These are phyloP conservation scores for Cyaniris semiargus DNA, from an alignment of 2,888 invertebrate species.

Conservation along the genomic window DNA sequence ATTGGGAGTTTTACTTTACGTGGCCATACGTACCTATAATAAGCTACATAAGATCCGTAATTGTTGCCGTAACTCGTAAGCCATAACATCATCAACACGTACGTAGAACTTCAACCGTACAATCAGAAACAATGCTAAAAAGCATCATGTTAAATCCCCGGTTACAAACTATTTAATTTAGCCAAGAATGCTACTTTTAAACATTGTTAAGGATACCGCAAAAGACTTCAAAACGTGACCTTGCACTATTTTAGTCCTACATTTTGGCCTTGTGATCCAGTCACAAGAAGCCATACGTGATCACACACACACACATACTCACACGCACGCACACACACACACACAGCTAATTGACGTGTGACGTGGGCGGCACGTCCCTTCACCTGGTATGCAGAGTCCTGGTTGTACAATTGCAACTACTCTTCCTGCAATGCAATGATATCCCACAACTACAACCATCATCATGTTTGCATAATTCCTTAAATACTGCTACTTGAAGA, in stretches of 20 bases:
- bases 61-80: not conserved
- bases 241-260: slow-evolving; percentile 10
- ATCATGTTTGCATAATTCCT: too few species aligned
- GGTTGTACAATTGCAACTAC: slow-evolving; percentile 51
- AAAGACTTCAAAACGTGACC: slow-evolving; percentile 14
- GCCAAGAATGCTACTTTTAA: not conserved
- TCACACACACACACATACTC: not conserved
- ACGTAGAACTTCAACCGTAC: not conserved
- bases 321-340: not conserved
- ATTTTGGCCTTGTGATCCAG: slow-evolving; percentile 24
- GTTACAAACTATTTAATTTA: not conserved
- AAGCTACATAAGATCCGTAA: not conserved
- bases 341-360: slow-evolving; percentile 16
- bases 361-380: slow-evolving; percentile 42
- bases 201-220: slow-evolving; percentile 3
- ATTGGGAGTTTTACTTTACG: too few species aligned
- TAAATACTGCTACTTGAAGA: not conserved
- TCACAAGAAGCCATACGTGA: slow-evolving; percentile 10
- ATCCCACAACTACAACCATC: not conserved
- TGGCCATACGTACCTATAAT: too few species aligned
- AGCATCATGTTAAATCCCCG: too few species aligned
- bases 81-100: not conserved
- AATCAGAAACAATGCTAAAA: not conserved
- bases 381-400: slow-evolving; percentile 47
- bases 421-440: slow-evolving; percentile 45